Evolutionary conservation across 2,888 invertebrate genomes (phyloP), one percentile per base, ranked within the genome.

Genomic region (Oligia fasciuncula): DNA sequence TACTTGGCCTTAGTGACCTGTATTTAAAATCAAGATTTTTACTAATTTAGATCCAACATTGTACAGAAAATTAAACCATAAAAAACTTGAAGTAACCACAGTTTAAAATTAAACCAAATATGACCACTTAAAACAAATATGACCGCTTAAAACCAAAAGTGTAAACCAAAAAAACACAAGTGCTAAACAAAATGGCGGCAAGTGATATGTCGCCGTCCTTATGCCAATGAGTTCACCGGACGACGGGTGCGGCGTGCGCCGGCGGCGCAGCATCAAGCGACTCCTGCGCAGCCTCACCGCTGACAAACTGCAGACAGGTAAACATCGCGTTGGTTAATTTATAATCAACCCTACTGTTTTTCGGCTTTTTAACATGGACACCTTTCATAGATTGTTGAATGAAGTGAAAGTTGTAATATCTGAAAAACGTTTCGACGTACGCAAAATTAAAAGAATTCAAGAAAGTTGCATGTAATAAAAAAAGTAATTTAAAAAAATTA

Each of bases 231-330:
- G 95, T 86, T 91, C 85, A 17, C 88, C 92, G 80, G 96, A 95
- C 83, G 96, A 95, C 74, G 90, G 91, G 51, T 85, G 92, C 90
- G 96, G 95, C 89, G 96, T 96, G 90, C 95, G 96, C 46, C 95
- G 97, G 60, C 94, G 97, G 57, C 94, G 96, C 90, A 97, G 97
- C 94, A 96, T 97, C 94, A 97, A 96, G 92, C 92, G 97, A 63
- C 94, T 97, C 70, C 90, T 97, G 93, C 92, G 97, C 85, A 97
- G 97, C 86, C 95, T 97, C 88, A 97, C 97, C 2, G 93, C 97
- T 0, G 97, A 97, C 83, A 95, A 95, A 83, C 93, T 97, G 80
- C 97, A 95, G 81, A 94, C 96, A 94, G 95, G 95, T 95, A 85
- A 74, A 72, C 3, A 17, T 23, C 9, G 43, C 9, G 43, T 43